Percentiles rank a stretch among this genome's conserved stretches.
These are phyloP conservation scores for Trididemnum clinides DNA, from an alignment of 23 tunicate genomes.

Conservation along the genomic window DNA sequence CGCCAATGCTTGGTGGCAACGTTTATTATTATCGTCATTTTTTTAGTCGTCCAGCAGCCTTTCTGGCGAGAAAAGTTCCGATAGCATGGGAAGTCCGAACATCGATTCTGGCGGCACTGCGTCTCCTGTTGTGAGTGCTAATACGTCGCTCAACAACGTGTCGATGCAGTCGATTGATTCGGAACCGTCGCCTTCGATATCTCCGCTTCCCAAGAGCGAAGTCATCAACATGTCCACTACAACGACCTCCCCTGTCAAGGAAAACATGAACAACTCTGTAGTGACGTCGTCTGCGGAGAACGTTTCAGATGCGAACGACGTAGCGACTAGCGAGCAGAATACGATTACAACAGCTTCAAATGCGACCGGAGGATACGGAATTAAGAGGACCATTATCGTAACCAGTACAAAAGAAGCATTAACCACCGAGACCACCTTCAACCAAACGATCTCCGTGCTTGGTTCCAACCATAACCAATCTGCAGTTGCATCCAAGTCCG, in stretches of 20 bases:
- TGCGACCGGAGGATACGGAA: conserved; percentile 30
- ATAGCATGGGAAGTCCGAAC: conserved; percentile 48
- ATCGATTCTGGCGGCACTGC: conserved; percentile 9
- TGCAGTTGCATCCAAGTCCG: background rate
- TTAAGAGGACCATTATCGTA: conserved; percentile 45
- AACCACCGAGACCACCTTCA: background rate
- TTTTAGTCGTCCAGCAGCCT: no score
- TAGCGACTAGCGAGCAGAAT: background rate
- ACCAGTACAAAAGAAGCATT: background rate
- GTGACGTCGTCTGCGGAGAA: conserved; percentile 67
- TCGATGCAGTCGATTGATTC: conserved; percentile 63
- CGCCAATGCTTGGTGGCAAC: no score
- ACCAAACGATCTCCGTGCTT: conserved; percentile 6
- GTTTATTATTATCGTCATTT: no score
- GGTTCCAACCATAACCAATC: background rate
- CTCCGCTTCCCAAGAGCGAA: conserved; percentile 59
- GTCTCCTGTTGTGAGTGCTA: conserved; percentile 49
- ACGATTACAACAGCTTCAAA: background rate
- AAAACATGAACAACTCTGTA: conserved; percentile 55
- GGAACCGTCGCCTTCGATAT: conserved; percentile 31
- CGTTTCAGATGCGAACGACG: background rate
- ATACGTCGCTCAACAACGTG: conserved; percentile 55
- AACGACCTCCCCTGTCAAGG: background rate
- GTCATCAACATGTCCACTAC: background rate
- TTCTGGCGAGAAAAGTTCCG: background rate